Conservation (phyloP, 2,888 invertebrate genomes). For the Elegia similella region DNA sequence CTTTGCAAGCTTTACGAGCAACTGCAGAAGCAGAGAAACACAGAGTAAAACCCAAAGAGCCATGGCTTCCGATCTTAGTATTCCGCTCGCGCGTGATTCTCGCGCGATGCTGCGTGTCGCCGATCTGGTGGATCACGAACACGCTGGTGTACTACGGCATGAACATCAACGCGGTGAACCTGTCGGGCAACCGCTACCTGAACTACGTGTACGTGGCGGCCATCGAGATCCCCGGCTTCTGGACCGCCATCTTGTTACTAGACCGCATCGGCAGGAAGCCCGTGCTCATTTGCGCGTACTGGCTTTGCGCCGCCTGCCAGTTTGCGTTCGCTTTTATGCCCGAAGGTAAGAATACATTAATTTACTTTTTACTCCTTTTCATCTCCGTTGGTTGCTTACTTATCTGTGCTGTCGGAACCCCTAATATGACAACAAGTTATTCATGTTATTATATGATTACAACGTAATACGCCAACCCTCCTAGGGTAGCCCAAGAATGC, state of each 20-base stretch:
- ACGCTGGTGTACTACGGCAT: slow-evolving; percentile 87
- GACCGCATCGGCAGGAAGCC: slow-evolving; percentile 84
- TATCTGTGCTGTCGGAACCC: too few species aligned
- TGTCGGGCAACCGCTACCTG: slow-evolving; percentile 84
- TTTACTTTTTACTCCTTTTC: neutral
- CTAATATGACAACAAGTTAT: too few species aligned
- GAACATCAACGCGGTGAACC: slow-evolving; percentile 84
- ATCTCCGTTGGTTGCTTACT: too few species aligned
- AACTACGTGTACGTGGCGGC: slow-evolving; percentile 85
- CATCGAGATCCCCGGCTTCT: slow-evolving; percentile 88
- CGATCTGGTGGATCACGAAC: slow-evolving; percentile 86
- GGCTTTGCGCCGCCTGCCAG: slow-evolving; percentile 84
- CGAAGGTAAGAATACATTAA: neutral
- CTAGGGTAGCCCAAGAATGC: too few species aligned
- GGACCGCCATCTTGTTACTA: slow-evolving; percentile 83
- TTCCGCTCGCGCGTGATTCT: slow-evolving; percentile 53
- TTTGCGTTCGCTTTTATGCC: slow-evolving; percentile 83
- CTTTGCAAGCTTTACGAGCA: slow-evolving; percentile 63
- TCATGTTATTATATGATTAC: too few species aligned
- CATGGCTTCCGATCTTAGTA: slow-evolving; percentile 56
- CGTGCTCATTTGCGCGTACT: slow-evolving; percentile 82
- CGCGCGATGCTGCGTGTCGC: slow-evolving; percentile 56
- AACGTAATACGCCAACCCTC: too few species aligned
- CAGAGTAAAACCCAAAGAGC: slow-evolving; percentile 51
- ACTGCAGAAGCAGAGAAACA: slow-evolving; percentile 59